phyloP scores from a whole-genome alignment of 2,797 vertebrate species.

The Holocentrus rufus region DNA sequence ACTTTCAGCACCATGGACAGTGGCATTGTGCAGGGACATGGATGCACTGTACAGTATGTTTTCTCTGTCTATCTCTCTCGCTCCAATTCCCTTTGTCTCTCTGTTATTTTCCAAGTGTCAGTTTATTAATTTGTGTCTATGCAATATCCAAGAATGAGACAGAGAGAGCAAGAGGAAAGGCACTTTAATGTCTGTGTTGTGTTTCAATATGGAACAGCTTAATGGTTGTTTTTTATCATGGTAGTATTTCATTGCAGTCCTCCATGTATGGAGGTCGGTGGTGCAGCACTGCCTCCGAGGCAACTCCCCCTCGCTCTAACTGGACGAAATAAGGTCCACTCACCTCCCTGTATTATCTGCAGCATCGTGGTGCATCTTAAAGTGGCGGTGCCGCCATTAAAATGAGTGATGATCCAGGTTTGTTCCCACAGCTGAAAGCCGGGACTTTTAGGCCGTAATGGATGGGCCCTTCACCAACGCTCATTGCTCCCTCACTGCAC shows the following conservation, averaged over 20 bases:
- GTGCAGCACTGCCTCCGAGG: slow-evolving; percentile 24
- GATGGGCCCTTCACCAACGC: slow-evolving; percentile 67
- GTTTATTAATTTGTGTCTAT: background rate
- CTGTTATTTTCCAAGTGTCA: background rate
- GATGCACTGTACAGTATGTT: background rate
- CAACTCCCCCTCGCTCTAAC: slow-evolving; percentile 42
- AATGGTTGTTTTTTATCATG: slow-evolving; percentile 11
- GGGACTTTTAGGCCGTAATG: slow-evolving; percentile 70
- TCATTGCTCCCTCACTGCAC: slow-evolving; percentile 50
- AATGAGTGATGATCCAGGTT: slow-evolving; percentile 73
- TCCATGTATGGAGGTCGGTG: background rate
- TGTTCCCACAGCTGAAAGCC: slow-evolving; percentile 54
- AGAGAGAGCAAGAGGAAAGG: background rate
- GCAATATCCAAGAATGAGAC: background rate
- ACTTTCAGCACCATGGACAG: slow-evolving; percentile 76
- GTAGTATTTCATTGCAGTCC: slow-evolving; percentile 19
- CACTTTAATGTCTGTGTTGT: background rate
- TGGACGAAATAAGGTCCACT: slow-evolving; percentile 62
- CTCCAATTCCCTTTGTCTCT: background rate
- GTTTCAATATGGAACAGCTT: background rate
- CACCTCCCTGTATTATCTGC: slow-evolving; percentile 60
- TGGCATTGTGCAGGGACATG: background rate
- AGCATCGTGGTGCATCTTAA: slow-evolving; percentile 60
- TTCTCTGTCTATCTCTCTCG: background rate
- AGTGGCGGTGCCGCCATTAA: slow-evolving; percentile 70